Conservation (phyloP, 2,888 invertebrate genomes). For the Cantharis rufa region DNA sequence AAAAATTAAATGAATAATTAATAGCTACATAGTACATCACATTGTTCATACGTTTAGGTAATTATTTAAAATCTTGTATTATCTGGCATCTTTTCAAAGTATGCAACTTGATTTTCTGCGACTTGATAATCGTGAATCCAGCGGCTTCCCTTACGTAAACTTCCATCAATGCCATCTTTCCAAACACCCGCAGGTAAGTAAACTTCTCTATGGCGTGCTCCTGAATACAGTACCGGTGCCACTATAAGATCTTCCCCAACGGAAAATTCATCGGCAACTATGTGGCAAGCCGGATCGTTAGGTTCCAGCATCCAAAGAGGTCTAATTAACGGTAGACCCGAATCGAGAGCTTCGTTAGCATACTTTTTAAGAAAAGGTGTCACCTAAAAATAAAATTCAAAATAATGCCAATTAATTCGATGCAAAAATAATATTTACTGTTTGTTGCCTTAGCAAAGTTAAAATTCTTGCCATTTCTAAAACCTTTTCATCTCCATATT, state of each 20-base stretch:
- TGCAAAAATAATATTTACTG: constrained; percentile 56
- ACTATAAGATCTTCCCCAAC: constrained; percentile 90
- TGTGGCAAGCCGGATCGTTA: constrained; percentile 75
- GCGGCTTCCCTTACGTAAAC: constrained; percentile 81
- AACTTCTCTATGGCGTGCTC: constrained; percentile 75
- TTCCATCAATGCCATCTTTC: constrained; percentile 89
- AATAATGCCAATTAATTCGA: background rate
- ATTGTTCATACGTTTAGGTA: background rate
- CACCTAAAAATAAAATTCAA: constrained; percentile 57
- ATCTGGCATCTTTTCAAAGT: constrained; percentile 83
- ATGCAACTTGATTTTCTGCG: constrained; percentile 77
- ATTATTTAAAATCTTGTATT: constrained; percentile 71
- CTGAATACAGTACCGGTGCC: constrained; percentile 79
- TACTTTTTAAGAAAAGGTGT: constrained; percentile 77
- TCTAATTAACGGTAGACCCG: constrained; percentile 81
- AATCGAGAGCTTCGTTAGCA: constrained; percentile 76
- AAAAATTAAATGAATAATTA: background rate
- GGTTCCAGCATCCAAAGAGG: constrained; percentile 91
- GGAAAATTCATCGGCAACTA: constrained; percentile 83
- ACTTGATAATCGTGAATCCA: constrained; percentile 90
- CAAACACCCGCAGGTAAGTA: constrained; percentile 91
- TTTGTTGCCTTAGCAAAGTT: constrained; percentile 73
- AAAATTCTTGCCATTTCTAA: constrained; percentile 77
- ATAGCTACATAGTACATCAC: background rate
- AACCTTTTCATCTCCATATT: constrained; percentile 78